These are phyloP conservation scores for Lacanobia oleracea DNA, from an alignment of 2,888 invertebrate species.

Conservation along the genomic window DNA sequence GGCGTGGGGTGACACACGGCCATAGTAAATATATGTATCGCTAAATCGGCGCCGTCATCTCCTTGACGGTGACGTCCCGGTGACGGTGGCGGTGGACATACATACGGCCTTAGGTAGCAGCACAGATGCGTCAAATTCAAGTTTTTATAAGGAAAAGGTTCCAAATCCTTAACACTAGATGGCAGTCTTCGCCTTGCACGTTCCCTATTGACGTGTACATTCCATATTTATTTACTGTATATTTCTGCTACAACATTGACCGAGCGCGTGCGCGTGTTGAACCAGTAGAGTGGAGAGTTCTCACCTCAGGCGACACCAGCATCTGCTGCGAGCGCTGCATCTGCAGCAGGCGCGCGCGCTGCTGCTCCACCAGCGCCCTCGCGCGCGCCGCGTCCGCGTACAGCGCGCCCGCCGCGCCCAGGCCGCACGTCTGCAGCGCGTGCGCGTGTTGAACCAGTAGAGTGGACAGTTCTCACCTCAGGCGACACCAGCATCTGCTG, in stretches of 20 bases:
- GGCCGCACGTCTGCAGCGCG: slow-evolving; percentile 61
- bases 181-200: no score
- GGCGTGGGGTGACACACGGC: no score
- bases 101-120: no score
- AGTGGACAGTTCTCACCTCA: slow-evolving; percentile 81
- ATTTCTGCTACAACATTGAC: background rate
- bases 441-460: no score
- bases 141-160: no score
- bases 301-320: slow-evolving; percentile 91
- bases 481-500: slow-evolving; percentile 94
- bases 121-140: no score
- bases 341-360: slow-evolving; percentile 93
- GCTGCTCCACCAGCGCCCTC: slow-evolving; percentile 90
- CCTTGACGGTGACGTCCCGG: no score
- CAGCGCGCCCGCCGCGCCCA: slow-evolving; percentile 69
- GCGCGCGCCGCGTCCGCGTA: slow-evolving; percentile 79
- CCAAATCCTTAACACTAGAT: no score
- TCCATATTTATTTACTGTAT: background rate
- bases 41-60: no score
- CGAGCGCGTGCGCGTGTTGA: background rate
- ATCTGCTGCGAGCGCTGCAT: slow-evolving; percentile 95
- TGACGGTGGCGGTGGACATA: no score
- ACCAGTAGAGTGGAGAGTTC: fast-evolving
- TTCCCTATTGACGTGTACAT: background rate
- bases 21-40: no score